Conservation (phyloP, 2,888 invertebrate species). For the Habrosyne pyritoides region DNA sequence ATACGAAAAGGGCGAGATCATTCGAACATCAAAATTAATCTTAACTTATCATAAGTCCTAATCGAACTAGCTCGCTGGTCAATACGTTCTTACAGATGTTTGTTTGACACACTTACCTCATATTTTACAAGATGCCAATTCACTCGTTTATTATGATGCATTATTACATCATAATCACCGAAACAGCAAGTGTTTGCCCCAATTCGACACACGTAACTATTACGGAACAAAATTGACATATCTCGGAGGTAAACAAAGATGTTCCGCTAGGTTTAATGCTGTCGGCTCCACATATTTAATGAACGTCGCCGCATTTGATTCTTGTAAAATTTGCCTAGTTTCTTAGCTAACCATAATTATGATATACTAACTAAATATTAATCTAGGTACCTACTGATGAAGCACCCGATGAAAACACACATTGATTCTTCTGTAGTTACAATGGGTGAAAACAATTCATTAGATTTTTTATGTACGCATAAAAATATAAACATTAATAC, state of each 20-base stretch:
- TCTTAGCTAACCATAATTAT: not conserved
- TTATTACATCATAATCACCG: slow-evolving; percentile 53
- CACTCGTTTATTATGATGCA: slow-evolving; percentile 11
- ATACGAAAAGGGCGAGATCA: too few species aligned
- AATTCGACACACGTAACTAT: slow-evolving; percentile 38
- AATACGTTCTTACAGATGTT: too few species aligned
- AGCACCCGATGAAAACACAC: too few species aligned
- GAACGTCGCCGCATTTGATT: slow-evolving; percentile 11
- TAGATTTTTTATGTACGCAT: too few species aligned
- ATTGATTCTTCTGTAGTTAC: too few species aligned
- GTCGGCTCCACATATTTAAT: slow-evolving; percentile 30
- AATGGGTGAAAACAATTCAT: too few species aligned
- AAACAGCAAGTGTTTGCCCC: slow-evolving; percentile 34
- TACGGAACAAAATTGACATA: slow-evolving; percentile 51
- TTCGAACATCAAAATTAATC: too few species aligned
- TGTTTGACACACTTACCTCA: not conserved
- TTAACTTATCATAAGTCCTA: too few species aligned
- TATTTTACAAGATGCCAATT: slow-evolving; percentile 32
- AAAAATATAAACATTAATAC: too few species aligned
- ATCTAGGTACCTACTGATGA: too few species aligned
- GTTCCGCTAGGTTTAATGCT: slow-evolving; percentile 57
- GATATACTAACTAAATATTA: not conserved
- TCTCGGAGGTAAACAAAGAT: slow-evolving; percentile 47
- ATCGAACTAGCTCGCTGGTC: too few species aligned
- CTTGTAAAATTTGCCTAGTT: not conserved